phyloP scores from a whole-genome alignment of 2,888 invertebrate genomes.

The Drosophila barbarae region DNA sequence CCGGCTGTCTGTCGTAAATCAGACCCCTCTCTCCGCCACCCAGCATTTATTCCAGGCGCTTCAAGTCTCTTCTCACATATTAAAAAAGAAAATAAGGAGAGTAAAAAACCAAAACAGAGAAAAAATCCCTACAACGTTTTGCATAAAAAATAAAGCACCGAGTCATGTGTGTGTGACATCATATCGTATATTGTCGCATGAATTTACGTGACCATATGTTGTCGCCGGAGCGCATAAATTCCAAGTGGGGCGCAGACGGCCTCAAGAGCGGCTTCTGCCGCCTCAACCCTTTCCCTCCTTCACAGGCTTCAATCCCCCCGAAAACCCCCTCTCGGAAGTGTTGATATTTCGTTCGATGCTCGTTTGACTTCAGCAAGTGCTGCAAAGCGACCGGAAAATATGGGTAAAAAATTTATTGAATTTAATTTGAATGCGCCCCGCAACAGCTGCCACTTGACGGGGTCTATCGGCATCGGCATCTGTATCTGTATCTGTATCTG shows the following conservation, averaged over 20 bases:
- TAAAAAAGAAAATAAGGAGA: constrained; percentile 20
- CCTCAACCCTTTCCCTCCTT: constrained; percentile 29
- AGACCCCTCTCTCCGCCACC: constrained; percentile 20
- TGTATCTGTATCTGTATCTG: not conserved
- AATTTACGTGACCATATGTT: constrained; percentile 76
- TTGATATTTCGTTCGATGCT: constrained; percentile 58
- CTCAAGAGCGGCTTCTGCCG: constrained; percentile 52
- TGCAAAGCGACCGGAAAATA: constrained; percentile 46
- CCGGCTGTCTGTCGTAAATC: constrained; percentile 51
- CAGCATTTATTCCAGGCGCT: constrained; percentile 25
- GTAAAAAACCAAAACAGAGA: constrained; percentile 29
- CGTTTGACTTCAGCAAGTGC: constrained; percentile 53
- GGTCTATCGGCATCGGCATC: constrained; percentile 8
- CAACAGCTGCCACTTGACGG: constrained; percentile 56
- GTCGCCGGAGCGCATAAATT: constrained; percentile 73
- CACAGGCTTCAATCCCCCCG: not conserved
- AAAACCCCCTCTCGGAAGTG: constrained; percentile 46
- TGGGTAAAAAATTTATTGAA: constrained; percentile 65
- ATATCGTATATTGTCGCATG: constrained; percentile 75
- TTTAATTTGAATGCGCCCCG: constrained; percentile 68
- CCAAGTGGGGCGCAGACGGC: constrained; percentile 67
- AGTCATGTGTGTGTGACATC: constrained; percentile 65
- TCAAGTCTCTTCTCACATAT: constrained; percentile 48
- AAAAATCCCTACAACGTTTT: constrained; percentile 71
- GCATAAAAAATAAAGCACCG: constrained; percentile 70